Evolutionary conservation across 2,888 invertebrate species (phyloP), one percentile per base, ranked within the genome.

Genomic region (Hypolimnas misippus): DNA sequence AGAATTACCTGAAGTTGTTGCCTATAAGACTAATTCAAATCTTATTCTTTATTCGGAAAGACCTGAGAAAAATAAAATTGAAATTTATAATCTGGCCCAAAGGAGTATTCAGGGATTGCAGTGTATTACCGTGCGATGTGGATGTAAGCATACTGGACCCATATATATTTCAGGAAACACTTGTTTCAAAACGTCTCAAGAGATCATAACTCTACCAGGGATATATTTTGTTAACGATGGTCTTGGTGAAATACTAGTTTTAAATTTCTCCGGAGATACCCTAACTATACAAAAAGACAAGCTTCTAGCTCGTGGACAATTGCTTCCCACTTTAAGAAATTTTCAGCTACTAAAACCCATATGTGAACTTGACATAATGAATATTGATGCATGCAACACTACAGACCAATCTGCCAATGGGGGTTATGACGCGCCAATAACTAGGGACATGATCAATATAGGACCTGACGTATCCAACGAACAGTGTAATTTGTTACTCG

Each of bases 401-500:
- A 8, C 8, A 1, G 33, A 12, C 12, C 8, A 35, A 12, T 12
- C 33, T 35, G 8, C 25, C 8, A 35, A 1, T 12, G 33, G 33
- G 8, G 12, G 3, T 12, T 12, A 1, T 35, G 33, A 35, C 8
- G 3, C 8, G 33, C 35, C 52, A 0, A 52, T 52, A 33, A 35
- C 40, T 2, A 53, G 16, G 29, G 54, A 54, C 6, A 54, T 40
- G 40, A n/a, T 40, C n/a, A 54, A 54, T 10, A n/a, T 54, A 2
- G 54, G 40, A 4, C 14, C 21, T 5, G 33, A 53, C 6, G 25
- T 19, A 2, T 40, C 21, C 2, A 14, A 3, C 4, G 14, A 40
- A n/a, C 19, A 53, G 16, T 3, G n/a, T n/a, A 6, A 17, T 2
- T 3, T 17, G 19, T 8, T 56, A 6, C 3, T 12, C 10, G n/a